Evolutionary conservation across 2,797 vertebrate species (phyloP), one percentile per base, ranked within the genome.

Genomic region (Pseudochirops cupreus): DNA sequence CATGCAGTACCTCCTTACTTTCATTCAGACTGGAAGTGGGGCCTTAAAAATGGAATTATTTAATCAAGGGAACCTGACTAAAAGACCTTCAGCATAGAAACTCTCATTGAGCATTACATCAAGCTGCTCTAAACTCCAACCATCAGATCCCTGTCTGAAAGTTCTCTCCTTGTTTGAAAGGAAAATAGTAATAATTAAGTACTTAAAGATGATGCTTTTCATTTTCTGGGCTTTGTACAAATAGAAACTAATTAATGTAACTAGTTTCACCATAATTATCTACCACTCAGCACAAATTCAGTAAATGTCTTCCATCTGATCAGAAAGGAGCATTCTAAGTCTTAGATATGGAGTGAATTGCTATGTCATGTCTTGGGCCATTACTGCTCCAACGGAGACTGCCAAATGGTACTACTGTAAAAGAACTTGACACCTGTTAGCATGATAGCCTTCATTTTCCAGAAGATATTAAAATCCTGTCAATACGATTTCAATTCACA

Each of bases 401-500:
- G 91, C 91, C 95, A 98, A 95, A 94, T 82, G 95, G 90, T 67
- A 31, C 39, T 50, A 26, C 92, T 93, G 9, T 95, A 67, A 97
- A 97, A 96, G 97, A 96, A 92, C 50, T 58, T 91, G 95, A 95
- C 92, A 18, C 91, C 95, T 92, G 16, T 46, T 96, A 95, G 74
- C 95, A 97, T 96, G 96, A 90, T 93, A 97, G 94, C 93, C 96
- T 96, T 97, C 98, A 97, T 98, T 98, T 98, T 98, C 98, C 97
- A 98, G 98, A 98, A 98, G 94, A 97, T 97, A 98, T 97, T 98
- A 97, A 97, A 98, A 98, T 90, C 90, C 96, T 98, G 96, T 98
- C 98, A 98, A 97, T 98, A 97, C 97, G 95, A 97, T 97, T 98
- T 98, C 98, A 97, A 98, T 98, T 98, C 98, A 97, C 94, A 97